phyloP scores from a whole-genome alignment of 2,888 invertebrate genomes.

The Andrena flavipes region DNA sequence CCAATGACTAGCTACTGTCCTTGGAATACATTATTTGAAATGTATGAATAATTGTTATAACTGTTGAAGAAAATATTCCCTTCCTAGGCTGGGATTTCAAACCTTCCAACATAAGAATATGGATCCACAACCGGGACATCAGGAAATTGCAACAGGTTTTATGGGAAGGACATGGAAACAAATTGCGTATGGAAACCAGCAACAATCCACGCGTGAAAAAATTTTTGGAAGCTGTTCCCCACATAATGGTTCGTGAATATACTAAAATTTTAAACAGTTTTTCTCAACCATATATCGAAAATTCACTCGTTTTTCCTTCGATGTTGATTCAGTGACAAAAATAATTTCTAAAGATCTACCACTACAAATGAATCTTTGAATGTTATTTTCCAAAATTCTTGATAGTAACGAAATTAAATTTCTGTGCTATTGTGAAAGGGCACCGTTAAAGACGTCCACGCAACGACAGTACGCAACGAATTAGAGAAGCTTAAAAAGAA shows the following conservation, averaged over 20 bases:
- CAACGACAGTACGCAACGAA: conserved; percentile 91
- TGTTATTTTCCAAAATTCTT: neutral
- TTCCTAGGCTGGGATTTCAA: conserved; percentile 90
- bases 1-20: neutral
- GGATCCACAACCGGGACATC: conserved; percentile 97
- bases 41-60: neutral
- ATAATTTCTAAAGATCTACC: no score
- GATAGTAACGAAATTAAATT: neutral
- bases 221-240: conserved; percentile 97
- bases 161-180: conserved; percentile 95
- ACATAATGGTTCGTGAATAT: conserved; percentile 90
- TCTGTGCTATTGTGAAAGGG: conserved; percentile 86
- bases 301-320: no score
- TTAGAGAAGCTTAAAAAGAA: conserved; percentile 89
- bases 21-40: neutral
- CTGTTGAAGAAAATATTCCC: neutral
- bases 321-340: no score
- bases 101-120: conserved; percentile 96
- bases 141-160: conserved; percentile 94
- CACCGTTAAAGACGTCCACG: conserved; percentile 92
- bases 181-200: conserved; percentile 93
- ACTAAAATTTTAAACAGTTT: neutral
- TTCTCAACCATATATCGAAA: neutral
- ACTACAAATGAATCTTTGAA: neutral
- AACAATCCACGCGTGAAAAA: conserved; percentile 93